These are phyloP conservation scores for Antennarius striatus DNA, from an alignment of 2,113 vertebrate species.

Conservation along the genomic window DNA sequence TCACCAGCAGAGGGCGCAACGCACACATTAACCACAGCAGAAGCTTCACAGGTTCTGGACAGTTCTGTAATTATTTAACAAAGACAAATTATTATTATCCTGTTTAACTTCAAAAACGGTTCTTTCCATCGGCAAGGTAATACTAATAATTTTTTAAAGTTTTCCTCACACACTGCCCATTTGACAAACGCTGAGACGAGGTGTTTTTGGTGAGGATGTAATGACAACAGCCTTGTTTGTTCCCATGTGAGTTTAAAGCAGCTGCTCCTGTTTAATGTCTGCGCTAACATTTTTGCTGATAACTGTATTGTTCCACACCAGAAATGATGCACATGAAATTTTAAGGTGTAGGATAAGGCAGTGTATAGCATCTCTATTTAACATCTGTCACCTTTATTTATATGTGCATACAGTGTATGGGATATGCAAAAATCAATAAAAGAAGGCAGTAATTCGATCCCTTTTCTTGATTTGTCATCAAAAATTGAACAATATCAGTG, in stretches of 20 bases:
- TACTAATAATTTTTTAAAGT: not conserved
- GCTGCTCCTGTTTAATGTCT: no score
- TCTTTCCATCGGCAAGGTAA: no score
- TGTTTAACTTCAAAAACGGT: not conserved
- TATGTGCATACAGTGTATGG: not conserved
- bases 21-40: slow-evolving; percentile 39
- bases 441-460: not conserved
- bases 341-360: not conserved
- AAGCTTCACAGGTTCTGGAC: not conserved
- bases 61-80: not conserved
- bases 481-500: not conserved
- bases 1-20: slow-evolving; percentile 75
- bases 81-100: not conserved
- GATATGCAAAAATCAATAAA: no score
- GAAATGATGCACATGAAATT: not conserved
- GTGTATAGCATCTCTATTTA: not conserved
- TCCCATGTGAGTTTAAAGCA: no score
- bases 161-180: not conserved
- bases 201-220: no score
- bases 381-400: not conserved
- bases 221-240: no score
- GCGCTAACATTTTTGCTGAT: not conserved
- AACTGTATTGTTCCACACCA: not conserved
- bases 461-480: not conserved
- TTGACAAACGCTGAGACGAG: no score